phyloP scores from a whole-genome alignment of 2,888 invertebrate species.

The Carabus problematicus region DNA sequence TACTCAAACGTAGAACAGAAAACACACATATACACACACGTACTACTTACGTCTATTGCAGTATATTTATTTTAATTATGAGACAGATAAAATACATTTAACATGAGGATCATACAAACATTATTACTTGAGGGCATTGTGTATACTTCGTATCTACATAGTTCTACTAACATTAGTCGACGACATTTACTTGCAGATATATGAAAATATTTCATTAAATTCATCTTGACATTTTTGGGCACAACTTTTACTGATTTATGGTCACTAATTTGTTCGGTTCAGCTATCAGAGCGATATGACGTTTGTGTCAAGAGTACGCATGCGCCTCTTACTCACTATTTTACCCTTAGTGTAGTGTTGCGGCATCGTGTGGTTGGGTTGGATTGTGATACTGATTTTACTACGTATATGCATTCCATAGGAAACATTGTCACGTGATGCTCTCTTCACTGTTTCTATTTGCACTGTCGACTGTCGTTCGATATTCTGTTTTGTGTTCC shows the following conservation, averaged over 20 bases:
- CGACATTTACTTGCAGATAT: slow-evolving; percentile 43
- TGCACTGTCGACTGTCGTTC: background rate
- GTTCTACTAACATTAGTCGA: slow-evolving; percentile 20
- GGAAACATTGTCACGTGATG: too few species aligned
- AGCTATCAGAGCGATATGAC: slow-evolving; percentile 24
- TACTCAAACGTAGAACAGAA: too few species aligned
- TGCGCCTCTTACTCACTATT: too few species aligned
- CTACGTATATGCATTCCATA: slow-evolving; percentile 7
- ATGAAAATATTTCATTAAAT: slow-evolving; percentile 44
- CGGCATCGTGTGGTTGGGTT: background rate
- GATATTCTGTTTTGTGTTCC: too few species aligned
- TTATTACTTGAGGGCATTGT: background rate
- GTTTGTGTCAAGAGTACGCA: slow-evolving; percentile 21
- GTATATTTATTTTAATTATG: too few species aligned
- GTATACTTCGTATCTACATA: slow-evolving; percentile 1
- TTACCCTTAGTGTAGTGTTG: background rate
- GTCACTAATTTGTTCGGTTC: slow-evolving; percentile 41
- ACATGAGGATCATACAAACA: slow-evolving; percentile 9
- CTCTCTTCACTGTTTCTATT: slow-evolving; percentile 15
- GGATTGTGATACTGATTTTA: background rate
- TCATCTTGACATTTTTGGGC: slow-evolving; percentile 42
- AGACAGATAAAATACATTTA: slow-evolving; percentile 3
- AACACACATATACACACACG: too few species aligned
- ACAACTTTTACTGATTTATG: slow-evolving; percentile 43
- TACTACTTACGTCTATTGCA: too few species aligned